These are phyloP conservation scores for Zaprionus taronus DNA, from an alignment of 1,140 invertebrate species.

Conservation along the genomic window DNA sequence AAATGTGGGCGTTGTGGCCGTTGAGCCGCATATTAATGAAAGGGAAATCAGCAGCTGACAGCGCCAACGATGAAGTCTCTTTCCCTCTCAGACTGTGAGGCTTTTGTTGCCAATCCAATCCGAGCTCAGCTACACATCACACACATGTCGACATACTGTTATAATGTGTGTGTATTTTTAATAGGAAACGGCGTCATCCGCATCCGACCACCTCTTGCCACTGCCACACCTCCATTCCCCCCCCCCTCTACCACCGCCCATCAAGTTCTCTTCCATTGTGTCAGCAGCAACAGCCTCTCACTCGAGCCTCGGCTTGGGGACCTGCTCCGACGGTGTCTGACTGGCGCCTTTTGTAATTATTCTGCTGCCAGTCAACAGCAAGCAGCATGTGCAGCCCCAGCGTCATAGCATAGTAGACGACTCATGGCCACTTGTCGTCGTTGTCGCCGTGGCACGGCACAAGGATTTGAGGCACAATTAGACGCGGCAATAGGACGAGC, in stretches of 20 bases:
- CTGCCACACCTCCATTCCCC: not conserved
- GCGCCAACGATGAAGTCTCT: not conserved
- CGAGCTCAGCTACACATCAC: slow-evolving; percentile 21
- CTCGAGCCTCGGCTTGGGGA: not conserved
- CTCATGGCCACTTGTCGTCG: slow-evolving; percentile 7
- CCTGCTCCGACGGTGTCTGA: slow-evolving; percentile 21
- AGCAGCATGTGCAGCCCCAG: slow-evolving; percentile 20
- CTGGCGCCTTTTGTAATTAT: slow-evolving; percentile 45
- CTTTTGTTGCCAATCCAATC: slow-evolving; percentile 43
- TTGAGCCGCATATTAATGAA: slow-evolving; percentile 48
- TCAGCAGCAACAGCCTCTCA: slow-evolving; percentile 25
- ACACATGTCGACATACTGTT: slow-evolving; percentile 20
- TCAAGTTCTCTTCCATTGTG: slow-evolving; percentile 16
- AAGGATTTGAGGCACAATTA: slow-evolving; percentile 42
- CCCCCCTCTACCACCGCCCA: not conserved
- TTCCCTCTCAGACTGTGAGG: not conserved
- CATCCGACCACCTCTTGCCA: slow-evolving; percentile 12
- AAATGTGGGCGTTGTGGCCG: slow-evolving; percentile 17
- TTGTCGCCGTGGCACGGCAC: not conserved
- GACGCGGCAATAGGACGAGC: slow-evolving; percentile 27
- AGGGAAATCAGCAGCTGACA: slow-evolving; percentile 52
- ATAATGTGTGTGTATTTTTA: slow-evolving; percentile 44
- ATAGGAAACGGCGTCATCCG: slow-evolving; percentile 40
- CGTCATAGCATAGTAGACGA: not conserved
- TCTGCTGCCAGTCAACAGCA: slow-evolving; percentile 19